Evolutionary conservation across 2,113 vertebrate species (phyloP).

Genomic region (Hyperopisus bebe): DNA sequence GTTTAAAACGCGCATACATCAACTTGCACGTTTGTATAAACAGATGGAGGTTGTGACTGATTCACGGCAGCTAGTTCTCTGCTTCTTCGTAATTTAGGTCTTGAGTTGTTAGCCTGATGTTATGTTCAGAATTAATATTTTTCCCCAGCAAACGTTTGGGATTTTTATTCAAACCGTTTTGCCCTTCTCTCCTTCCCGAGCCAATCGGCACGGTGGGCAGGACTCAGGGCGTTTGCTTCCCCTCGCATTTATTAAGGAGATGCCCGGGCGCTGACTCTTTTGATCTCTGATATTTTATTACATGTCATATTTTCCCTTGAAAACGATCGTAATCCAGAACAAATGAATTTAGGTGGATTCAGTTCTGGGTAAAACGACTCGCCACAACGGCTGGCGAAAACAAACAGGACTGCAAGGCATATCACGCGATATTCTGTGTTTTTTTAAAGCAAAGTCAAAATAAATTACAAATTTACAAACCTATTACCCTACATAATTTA

Average conservation of each 20-base stretch:
- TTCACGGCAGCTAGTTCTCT: neutral
- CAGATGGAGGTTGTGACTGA: neutral
- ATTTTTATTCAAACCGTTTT: conserved; percentile 48
- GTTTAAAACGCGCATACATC: neutral
- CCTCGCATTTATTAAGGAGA: conserved; percentile 30
- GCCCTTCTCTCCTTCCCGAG: conserved; percentile 36
- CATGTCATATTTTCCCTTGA: conserved; percentile 1
- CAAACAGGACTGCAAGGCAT: neutral
- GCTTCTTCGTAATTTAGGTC: neutral
- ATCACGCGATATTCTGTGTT: neutral
- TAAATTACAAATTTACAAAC: neutral
- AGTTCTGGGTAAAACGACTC: neutral
- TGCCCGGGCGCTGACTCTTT: conserved; percentile 23
- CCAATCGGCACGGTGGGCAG: conserved; percentile 53
- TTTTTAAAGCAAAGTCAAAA: neutral
- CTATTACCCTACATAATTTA: neutral
- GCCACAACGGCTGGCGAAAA: neutral
- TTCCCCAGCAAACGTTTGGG: conserved; percentile 43
- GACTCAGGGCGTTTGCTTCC: conserved; percentile 29
- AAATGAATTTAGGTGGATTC: conserved; percentile 10
- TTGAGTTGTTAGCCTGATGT: neutral
- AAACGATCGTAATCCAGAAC: conserved; percentile 5
- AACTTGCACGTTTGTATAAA: neutral
- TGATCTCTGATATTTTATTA: conserved; percentile 16
- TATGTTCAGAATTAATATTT: conserved; percentile 30